Evolutionary conservation across 2,113 vertebrate genomes (phyloP).

Genomic region (Callithrix jacchus): DNA sequence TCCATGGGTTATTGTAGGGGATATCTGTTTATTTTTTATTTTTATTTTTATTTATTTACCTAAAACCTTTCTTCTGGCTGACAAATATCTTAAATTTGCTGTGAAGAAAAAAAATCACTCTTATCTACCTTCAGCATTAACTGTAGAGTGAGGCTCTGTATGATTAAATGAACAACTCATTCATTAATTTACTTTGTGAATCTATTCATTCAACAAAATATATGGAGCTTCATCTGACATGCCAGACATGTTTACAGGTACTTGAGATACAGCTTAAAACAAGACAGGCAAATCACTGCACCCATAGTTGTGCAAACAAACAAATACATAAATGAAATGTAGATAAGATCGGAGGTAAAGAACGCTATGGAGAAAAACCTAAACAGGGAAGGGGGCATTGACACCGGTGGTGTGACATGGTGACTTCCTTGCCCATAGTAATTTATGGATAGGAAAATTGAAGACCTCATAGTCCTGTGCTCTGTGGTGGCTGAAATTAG

Average conservation of each 20-base stretch:
- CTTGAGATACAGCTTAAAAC: background rate
- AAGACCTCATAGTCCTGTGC: background rate
- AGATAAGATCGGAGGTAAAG: background rate
- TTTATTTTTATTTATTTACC: background rate
- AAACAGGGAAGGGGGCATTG: background rate
- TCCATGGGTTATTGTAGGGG: background rate
- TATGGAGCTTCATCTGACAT: background rate
- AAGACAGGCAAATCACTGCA: background rate
- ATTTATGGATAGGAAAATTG: background rate
- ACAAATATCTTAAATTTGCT: background rate
- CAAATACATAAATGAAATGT: background rate
- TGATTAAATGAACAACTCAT: background rate
- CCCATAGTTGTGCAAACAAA: background rate
- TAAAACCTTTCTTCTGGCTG: background rate
- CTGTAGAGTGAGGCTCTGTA: background rate
- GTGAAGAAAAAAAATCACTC: background rate
- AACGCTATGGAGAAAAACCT: background rate
- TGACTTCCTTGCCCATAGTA: rapidly evolving
- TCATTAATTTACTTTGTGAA: background rate
- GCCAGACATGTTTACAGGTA: background rate
- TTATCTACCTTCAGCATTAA: background rate
- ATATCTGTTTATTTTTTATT: background rate
- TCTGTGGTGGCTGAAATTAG: background rate
- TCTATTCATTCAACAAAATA: background rate
- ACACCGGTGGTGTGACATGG: rapidly evolving